Evolutionary conservation across 2,888 invertebrate species (phyloP), one percentile per base, ranked within the genome.

Genomic region (Mythimna lalbum): DNA sequence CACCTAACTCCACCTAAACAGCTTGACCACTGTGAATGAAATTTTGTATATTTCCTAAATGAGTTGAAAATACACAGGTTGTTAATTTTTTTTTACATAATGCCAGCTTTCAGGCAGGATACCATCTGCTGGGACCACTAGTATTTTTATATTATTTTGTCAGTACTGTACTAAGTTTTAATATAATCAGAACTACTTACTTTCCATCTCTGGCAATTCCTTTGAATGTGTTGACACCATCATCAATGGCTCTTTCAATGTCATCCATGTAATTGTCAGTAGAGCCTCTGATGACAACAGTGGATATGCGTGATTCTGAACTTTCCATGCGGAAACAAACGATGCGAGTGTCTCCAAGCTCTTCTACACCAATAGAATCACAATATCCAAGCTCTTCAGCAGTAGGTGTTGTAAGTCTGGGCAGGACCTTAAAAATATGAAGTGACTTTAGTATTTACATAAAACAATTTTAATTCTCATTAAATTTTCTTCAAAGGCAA

Each of bases 231-330:
- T 99, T 99, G 27, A 99, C 99, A 76, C 99, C 99, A 96, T 99
- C 99, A 94, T 99, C 99, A 87, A 99, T 97, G 36, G 99, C 99
- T 76, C 99, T 97, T 94, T 99, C 99, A 88, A 99, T 98, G 88
- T 99, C 99, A 93, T 99, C 99, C 98, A 99, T 99, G 89, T 98
- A 98, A 92, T 99, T 99, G 83, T 99, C 99, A 6, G 99, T 99
- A 1, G 99, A 98, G 1, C 99, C 99, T 81, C 99, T 97, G 76
- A 99, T 97, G 17, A 99, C 98, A 84, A 99, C 97, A 0, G 99
- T 99, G 1, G 99, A 97, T 76, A 99, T 98, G 63, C 98, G 97
- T 5, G 98, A 98, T 86, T 99, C 98, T 14, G 96, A 95, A 76
- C 98, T 97, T 70, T 97, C 98, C 94, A 98, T 97, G 86, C 97